Evolutionary conservation across 1,140 invertebrate genomes (phyloP), one percentile per base, ranked within the genome.

Genomic region (Palaemon carinicauda): DNA sequence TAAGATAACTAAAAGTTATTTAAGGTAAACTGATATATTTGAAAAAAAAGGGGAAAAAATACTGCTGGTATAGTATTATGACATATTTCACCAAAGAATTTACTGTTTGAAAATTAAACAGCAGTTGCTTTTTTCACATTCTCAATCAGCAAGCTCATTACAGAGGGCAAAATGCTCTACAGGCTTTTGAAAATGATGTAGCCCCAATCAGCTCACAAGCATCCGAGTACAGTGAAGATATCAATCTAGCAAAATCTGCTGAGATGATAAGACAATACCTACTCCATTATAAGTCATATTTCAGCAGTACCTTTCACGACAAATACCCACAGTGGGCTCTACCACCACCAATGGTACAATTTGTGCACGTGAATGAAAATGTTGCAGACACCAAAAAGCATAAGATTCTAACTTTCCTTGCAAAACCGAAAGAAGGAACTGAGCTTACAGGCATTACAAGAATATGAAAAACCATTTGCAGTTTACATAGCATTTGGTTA

Each of bases 111-210:
- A n/a, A n/a, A n/a, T n/a, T n/a, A n/a, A n/a, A n/a, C n/a, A n/a
- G n/a, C n/a, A n/a, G n/a, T n/a, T n/a, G n/a, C n/a, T n/a, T n/a
- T n/a, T n/a, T n/a, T n/a, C n/a, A n/a, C n/a, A n/a, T n/a, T n/a
- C n/a, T n/a, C n/a, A n/a, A n/a, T n/a, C n/a, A n/a, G n/a, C n/a
- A n/a, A n/a, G n/a, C n/a, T n/a, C n/a, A n/a, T n/a, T n/a, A n/a
- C n/a, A n/a, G n/a, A n/a, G 83, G 75, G 50, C 3, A 29, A n/a
- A 75, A 80, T 79, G 83, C 80, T 27, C 27, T 86, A 10, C 19
- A 80, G 9, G 52, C 75, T 17, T 80, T 86, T 54, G 27, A 80
- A 27, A 86, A 82, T 21, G 83, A 86, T 65, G 31, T 80, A 10
- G 56, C 71, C 10, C 4, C 15, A 19, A n/a, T 65, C 65, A 24